These are phyloP conservation scores for Gorsachius magnificus DNA, from an alignment of 2,797 vertebrate species.

Conservation along the genomic window DNA sequence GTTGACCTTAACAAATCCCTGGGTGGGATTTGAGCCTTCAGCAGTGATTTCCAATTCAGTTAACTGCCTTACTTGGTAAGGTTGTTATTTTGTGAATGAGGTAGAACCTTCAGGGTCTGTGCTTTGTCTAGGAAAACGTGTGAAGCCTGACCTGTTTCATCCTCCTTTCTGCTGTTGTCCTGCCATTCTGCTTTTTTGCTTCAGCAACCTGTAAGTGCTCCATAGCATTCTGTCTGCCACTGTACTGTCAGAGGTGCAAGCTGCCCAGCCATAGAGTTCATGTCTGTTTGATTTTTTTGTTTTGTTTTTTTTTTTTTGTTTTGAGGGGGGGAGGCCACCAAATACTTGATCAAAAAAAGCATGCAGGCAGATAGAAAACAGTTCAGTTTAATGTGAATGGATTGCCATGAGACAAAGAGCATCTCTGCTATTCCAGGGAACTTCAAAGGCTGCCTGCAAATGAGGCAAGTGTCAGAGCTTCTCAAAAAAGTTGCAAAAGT, in stretches of 20 bases:
- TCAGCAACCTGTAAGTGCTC: neutral
- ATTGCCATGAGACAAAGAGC: constrained; percentile 4
- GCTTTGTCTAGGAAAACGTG: neutral
- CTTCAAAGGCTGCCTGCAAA: constrained; percentile 41
- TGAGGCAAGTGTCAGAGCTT: neutral
- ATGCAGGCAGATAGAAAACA: neutral
- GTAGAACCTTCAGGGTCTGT: neutral
- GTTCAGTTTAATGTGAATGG: neutral
- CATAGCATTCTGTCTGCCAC: rapidly evolving
- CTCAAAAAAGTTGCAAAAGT: constrained; percentile 1
- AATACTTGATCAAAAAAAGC: neutral
- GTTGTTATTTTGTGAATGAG: neutral
- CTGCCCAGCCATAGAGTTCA: neutral
- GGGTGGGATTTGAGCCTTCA: neutral
- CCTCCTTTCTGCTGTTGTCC: neutral
- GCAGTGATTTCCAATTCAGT: neutral
- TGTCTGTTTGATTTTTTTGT: neutral
- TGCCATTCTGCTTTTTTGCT: neutral
- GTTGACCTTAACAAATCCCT: neutral
- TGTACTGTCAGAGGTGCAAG: neutral
- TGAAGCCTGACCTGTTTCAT: neutral
- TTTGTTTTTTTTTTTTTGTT: neutral
- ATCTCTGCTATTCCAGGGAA: neutral
- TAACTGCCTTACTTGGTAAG: neutral
- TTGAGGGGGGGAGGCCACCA: neutral